phyloP scores from a whole-genome alignment of 2,797 vertebrate genomes.

The Silurus lanzhouensis region DNA sequence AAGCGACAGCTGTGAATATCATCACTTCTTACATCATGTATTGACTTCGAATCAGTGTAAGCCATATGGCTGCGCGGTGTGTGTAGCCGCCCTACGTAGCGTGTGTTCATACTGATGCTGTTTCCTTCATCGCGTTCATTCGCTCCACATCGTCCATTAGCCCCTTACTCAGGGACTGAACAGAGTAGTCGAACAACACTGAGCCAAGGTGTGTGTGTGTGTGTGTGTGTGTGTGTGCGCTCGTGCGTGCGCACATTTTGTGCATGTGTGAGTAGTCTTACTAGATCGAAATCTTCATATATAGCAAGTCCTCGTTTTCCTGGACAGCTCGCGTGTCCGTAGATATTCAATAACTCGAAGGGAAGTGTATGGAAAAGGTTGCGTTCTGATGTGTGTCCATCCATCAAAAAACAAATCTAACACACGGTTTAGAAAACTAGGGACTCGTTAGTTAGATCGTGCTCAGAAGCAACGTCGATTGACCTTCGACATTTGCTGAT shows the following conservation, averaged over 20 bases:
- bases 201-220: constrained; percentile 48
- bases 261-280: constrained; percentile 29
- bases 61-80: constrained; percentile 40
- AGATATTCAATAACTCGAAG: neutral
- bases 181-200: constrained; percentile 60
- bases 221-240: constrained; percentile 17
- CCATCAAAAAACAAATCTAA: neutral
- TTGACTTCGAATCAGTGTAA: constrained; percentile 44
- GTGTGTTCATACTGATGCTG: constrained; percentile 16
- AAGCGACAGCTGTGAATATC: constrained; percentile 34
- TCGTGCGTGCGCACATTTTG: neutral
- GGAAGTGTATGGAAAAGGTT: neutral
- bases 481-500: neutral
- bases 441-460: neutral
- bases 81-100: constrained; percentile 39
- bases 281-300: constrained; percentile 18
- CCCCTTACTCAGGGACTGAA: constrained; percentile 61
- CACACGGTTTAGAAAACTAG: neutral
- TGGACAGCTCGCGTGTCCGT: neutral
- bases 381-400: neutral
- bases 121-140: constrained; percentile 17
- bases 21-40: constrained; percentile 23
- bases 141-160: constrained; percentile 45
- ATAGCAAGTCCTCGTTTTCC: constrained; percentile 26
- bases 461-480: neutral